Evolutionary conservation across 2,888 invertebrate species (phyloP).

Genomic region (Tenthredo amoena): DNA sequence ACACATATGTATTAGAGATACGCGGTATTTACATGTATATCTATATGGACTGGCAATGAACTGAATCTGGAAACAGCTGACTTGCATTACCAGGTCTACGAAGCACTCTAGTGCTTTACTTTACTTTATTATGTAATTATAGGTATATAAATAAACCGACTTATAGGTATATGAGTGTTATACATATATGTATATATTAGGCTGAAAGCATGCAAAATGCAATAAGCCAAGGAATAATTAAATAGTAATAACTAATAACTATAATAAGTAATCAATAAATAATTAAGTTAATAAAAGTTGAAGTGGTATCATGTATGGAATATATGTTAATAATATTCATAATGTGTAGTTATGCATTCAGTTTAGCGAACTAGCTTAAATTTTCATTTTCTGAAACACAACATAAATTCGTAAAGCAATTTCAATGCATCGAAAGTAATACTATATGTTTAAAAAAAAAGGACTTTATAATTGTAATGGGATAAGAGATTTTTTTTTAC

Average conservation of each 20-base stretch:
- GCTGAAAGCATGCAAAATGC: conserved; percentile 49
- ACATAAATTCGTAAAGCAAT: neutral
- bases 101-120: conserved; percentile 38
- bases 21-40: neutral
- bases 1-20: conserved; percentile 9
- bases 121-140: conserved; percentile 22
- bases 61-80: conserved; percentile 44
- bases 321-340: neutral
- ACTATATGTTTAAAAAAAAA: neutral
- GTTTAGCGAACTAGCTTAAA: neutral
- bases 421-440: neutral
- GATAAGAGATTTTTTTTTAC: neutral
- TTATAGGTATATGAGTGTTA: neutral
- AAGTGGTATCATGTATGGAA: neutral
- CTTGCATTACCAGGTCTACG: conserved; percentile 45
- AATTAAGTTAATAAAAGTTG: conserved; percentile 27
- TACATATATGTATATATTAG: conserved; percentile 21
- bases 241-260: conserved; percentile 30
- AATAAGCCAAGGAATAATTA: conserved; percentile 41
- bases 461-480: neutral
- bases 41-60: conserved; percentile 39
- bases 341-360: conserved; percentile 9
- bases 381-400: neutral
- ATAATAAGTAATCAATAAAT: conserved; percentile 43
- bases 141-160: conserved; percentile 25